These are phyloP conservation scores for Arizona elegans DNA, from an alignment of 2,113 vertebrate species.

Conservation along the genomic window DNA sequence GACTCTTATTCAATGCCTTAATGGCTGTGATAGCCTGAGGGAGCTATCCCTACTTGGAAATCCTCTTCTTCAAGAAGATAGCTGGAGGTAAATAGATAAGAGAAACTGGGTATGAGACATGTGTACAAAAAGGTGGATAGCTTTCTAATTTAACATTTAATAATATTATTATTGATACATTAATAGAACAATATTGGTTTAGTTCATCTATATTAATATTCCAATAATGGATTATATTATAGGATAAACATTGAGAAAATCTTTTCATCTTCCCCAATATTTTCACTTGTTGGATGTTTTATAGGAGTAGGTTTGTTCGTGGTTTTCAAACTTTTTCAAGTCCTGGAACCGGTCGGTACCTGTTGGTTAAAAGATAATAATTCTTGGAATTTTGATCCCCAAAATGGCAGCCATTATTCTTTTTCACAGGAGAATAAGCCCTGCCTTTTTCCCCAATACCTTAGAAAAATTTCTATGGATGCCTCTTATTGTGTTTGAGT, in stretches of 20 bases:
- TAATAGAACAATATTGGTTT: not conserved
- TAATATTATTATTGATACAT: not conserved
- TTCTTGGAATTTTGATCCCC: not conserved
- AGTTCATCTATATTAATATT: too few relatives aligned
- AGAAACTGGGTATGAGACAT: not conserved
- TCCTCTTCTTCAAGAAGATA: slow-evolving; percentile 82
- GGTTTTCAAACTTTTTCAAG: not conserved
- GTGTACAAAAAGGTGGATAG: not conserved
- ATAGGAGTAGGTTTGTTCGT: not conserved
- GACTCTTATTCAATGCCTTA: slow-evolving; percentile 68
- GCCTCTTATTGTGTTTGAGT: not conserved
- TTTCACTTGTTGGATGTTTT: not conserved
- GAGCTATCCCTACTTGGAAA: slow-evolving; percentile 81
- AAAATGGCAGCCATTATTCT: not conserved
- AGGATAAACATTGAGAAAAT: not conserved
- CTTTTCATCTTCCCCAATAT: not conserved
- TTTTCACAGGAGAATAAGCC: not conserved
- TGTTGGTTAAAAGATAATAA: not conserved
- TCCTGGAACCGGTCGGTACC: not conserved
- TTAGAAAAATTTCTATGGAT: not conserved
- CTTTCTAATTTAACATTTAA: not conserved
- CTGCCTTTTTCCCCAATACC: not conserved
- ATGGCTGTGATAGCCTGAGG: slow-evolving; percentile 71
- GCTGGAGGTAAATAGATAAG: slow-evolving; percentile 80
- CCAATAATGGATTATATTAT: not conserved